These are phyloP conservation scores for Aporrectodea caliginosa DNA, from an alignment of 1,140 invertebrate species.

Conservation along the genomic window DNA sequence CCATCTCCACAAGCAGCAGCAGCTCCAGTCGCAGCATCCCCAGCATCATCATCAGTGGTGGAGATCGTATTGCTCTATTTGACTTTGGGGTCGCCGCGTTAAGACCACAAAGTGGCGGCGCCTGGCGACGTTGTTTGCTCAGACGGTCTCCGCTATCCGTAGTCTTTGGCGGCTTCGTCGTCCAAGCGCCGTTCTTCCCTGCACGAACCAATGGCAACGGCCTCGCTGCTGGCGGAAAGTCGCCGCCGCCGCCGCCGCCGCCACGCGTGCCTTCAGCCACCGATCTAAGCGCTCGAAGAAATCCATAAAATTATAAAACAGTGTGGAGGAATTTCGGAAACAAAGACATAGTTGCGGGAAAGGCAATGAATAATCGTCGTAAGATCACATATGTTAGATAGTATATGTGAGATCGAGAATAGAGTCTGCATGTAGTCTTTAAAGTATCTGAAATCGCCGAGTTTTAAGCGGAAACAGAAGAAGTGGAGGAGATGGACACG, in stretches of 20 bases:
- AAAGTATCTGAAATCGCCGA: too few relatives aligned
- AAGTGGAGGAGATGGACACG: too few relatives aligned
- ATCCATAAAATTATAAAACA: too few relatives aligned
- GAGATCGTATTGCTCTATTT: not conserved
- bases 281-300: not conserved
- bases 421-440: too few relatives aligned
- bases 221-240: not conserved
- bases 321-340: too few relatives aligned
- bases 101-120: not conserved
- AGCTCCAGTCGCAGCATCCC: not conserved
- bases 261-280: not conserved
- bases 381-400: too few relatives aligned
- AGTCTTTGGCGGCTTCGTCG: not conserved
- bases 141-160: not conserved
- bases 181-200: not conserved
- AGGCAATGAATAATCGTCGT: too few relatives aligned
- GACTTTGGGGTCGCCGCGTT: not conserved
- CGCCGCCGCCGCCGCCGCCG: too few relatives aligned
- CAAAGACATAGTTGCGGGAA: too few relatives aligned
- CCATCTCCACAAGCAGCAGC: not conserved
- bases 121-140: not conserved
- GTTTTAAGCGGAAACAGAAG: too few relatives aligned
- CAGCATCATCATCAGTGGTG: not conserved
- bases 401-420: too few relatives aligned
- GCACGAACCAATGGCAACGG: not conserved